Percentiles rank a stretch among this genome's conserved stretches.
These are phyloP conservation scores for Myotis vivesi DNA, from an alignment of 2,797 vertebrate genomes.

Conservation along the genomic window DNA sequence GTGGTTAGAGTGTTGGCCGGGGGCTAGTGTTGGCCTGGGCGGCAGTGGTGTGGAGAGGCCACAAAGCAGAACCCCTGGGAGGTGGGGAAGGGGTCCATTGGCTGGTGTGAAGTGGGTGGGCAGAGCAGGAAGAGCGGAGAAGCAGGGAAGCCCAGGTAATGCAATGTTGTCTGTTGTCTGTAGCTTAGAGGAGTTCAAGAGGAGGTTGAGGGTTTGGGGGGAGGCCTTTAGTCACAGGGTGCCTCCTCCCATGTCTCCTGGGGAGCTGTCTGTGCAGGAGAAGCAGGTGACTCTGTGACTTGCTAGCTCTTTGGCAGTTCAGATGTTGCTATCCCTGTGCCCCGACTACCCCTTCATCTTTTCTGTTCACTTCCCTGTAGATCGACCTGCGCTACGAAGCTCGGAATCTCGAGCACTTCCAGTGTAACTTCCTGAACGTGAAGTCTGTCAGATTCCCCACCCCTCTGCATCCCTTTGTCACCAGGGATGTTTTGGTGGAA, in stretches of 20 bases:
- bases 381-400: slow-evolving; percentile 95
- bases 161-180: background rate
- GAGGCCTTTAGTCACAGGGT: background rate
- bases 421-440: slow-evolving; percentile 89
- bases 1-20: too few species aligned
- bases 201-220: background rate
- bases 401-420: slow-evolving; percentile 93
- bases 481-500: slow-evolving; percentile 92
- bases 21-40: background rate
- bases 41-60: too few species aligned
- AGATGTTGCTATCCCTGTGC: background rate
- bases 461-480: slow-evolving; percentile 92
- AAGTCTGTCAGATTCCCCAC: slow-evolving; percentile 93
- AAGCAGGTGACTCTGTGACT: background rate
- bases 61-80: background rate
- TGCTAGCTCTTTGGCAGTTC: background rate
- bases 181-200: background rate
- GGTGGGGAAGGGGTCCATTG: fast-evolving
- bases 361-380: slow-evolving; percentile 80
- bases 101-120: background rate
- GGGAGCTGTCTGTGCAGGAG: background rate
- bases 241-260: background rate
- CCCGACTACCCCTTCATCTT: background rate
- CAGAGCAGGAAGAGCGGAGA: background rate
- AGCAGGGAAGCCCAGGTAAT: background rate